phyloP scores from a whole-genome alignment of 2,888 invertebrate genomes.

The Sepioteuthis lessoniana region DNA sequence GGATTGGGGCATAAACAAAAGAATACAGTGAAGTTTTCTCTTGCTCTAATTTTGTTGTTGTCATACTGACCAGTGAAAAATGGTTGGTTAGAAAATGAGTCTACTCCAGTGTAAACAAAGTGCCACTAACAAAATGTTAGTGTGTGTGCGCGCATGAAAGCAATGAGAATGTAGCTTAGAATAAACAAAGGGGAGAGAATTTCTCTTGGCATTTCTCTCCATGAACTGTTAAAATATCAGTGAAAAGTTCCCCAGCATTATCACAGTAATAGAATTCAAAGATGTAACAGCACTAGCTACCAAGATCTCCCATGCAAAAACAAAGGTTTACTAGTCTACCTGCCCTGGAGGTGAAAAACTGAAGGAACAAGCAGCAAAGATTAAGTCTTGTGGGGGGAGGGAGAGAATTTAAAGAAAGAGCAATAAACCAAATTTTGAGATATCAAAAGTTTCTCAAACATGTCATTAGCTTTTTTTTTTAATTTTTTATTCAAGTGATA shows the following conservation, averaged over 20 bases:
- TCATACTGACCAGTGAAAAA: background rate
- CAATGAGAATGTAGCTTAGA: background rate
- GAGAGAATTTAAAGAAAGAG: background rate
- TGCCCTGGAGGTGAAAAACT: background rate
- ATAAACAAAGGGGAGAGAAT: background rate
- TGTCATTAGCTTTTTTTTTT: too few relatives aligned
- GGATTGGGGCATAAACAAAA: background rate
- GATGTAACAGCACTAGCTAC: background rate
- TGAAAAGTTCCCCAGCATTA: background rate
- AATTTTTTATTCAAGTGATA: too few relatives aligned
- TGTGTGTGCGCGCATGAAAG: background rate
- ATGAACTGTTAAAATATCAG: background rate
- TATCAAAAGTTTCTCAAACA: background rate
- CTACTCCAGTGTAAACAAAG: background rate
- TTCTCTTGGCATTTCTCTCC: background rate
- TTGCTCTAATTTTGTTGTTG: background rate
- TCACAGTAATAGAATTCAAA: background rate
- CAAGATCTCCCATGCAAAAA: background rate
- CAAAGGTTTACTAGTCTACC: too few relatives aligned
- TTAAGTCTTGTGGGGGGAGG: background rate
- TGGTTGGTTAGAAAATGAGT: background rate
- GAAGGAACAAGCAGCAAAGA: background rate
- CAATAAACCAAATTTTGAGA: background rate
- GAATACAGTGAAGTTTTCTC: background rate
- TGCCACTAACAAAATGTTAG: background rate